phyloP scores from a whole-genome alignment of 2,888 invertebrate genomes.

The Osedax frankpressi region DNA sequence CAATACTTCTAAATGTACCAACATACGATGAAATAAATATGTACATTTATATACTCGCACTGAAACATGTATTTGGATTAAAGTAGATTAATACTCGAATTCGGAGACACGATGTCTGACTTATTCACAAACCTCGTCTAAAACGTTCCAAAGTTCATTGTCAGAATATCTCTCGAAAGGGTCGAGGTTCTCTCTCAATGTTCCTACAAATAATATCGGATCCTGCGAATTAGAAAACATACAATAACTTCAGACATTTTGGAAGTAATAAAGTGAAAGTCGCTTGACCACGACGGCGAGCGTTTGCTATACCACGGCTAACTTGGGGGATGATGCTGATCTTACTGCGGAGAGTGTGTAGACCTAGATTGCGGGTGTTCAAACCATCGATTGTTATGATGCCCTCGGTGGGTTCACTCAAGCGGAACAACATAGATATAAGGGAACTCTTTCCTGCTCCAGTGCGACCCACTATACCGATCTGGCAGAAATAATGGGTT shows the following conservation, averaged over 20 bases:
- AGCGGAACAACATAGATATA: conserved; percentile 64
- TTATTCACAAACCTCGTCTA: conserved; percentile 36
- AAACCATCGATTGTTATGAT: conserved; percentile 70
- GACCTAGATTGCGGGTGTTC: conserved; percentile 52
- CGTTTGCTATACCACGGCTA: conserved; percentile 4
- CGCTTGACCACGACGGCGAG: no score
- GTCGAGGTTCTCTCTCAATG: conserved; percentile 41
- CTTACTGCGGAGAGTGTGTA: conserved; percentile 63
- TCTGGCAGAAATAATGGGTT: conserved; percentile 46
- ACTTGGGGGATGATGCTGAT: conserved; percentile 81
- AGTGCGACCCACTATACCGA: conserved; percentile 54
- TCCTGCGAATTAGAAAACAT: conserved; percentile 31
- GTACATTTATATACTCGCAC: no score
- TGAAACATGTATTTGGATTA: neutral
- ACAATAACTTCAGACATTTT: neutral
- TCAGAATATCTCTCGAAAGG: conserved; percentile 39
- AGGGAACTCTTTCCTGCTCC: conserved; percentile 53
- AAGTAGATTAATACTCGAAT: no score
- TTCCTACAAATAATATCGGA: conserved; percentile 42
- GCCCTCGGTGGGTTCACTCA: conserved; percentile 65
- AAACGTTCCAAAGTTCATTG: conserved; percentile 35
- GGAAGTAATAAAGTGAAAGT: neutral
- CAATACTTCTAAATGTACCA: no score
- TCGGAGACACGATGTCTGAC: no score
- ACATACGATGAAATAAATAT: no score